These are phyloP conservation scores for Microplitis manilae DNA, from an alignment of 2,888 invertebrate species.

Conservation along the genomic window DNA sequence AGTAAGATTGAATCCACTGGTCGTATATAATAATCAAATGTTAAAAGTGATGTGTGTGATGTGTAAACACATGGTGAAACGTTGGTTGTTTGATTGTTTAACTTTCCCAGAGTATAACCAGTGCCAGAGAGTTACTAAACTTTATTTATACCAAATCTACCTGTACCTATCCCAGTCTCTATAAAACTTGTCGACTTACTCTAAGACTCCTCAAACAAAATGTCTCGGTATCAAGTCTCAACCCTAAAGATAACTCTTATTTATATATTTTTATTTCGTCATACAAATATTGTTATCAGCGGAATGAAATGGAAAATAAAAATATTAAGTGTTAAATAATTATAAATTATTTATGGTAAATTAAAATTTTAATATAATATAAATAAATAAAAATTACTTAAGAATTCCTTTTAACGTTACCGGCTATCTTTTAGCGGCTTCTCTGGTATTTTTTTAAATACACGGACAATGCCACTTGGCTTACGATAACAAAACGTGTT, in stretches of 20 bases:
- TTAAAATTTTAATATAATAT: too few relatives aligned
- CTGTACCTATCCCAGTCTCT: slow-evolving; percentile 52
- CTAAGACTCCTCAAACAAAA: slow-evolving; percentile 66
- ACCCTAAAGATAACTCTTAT: slow-evolving; percentile 55
- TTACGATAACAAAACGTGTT: too few relatives aligned
- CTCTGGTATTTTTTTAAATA: too few relatives aligned
- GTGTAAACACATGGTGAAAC: slow-evolving; percentile 64
- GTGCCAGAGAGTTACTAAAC: slow-evolving; percentile 49
- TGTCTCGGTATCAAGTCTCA: slow-evolving; percentile 50
- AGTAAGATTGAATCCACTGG: slow-evolving; percentile 34
- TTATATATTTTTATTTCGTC: background rate
- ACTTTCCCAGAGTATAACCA: slow-evolving; percentile 66
- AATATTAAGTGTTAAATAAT: too few relatives aligned
- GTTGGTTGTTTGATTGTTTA: slow-evolving; percentile 67
- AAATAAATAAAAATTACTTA: too few relatives aligned
- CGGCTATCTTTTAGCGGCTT: too few relatives aligned
- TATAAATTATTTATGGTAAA: too few relatives aligned
- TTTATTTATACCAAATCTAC: slow-evolving; percentile 55
- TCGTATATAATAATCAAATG: slow-evolving; percentile 54
- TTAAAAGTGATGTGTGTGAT: slow-evolving; percentile 59
- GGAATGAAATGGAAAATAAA: too few relatives aligned
- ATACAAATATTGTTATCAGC: slow-evolving; percentile 16
- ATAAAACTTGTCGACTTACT: slow-evolving; percentile 33
- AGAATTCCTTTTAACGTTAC: too few relatives aligned
- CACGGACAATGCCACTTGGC: too few relatives aligned